phyloP scores from a whole-genome alignment of 2,888 invertebrate genomes.

The Caenorhabditis zanzibari region DNA sequence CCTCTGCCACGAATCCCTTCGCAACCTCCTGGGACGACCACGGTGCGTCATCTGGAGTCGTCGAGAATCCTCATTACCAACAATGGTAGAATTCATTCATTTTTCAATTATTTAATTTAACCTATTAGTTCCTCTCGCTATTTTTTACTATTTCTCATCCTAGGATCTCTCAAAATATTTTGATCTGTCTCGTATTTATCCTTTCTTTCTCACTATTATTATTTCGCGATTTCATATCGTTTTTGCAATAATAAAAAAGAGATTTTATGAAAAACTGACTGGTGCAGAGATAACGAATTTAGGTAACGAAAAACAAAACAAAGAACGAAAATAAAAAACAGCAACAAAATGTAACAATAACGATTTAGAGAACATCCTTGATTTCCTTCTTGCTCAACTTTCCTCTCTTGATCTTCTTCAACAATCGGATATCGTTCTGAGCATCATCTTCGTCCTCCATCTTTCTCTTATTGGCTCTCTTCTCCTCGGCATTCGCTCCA shows the following conservation, averaged over 20 bases:
- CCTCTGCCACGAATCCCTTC: conserved; percentile 64
- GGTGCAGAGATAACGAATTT: conserved; percentile 7
- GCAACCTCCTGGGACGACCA: conserved; percentile 69
- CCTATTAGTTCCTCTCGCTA: not conserved
- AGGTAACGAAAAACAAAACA: conserved; percentile 32
- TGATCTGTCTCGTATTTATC: not conserved
- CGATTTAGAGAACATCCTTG: conserved; percentile 66
- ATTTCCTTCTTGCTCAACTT: conserved; percentile 84
- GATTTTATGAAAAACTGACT: not conserved
- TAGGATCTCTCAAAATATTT: conserved; percentile 3
- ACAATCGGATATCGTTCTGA: conserved; percentile 84
- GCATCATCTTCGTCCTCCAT: conserved; percentile 83
- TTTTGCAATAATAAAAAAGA: conserved; percentile 32
- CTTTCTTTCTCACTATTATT: not conserved
- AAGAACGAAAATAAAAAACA: conserved; percentile 33
- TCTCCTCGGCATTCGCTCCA: conserved; percentile 58
- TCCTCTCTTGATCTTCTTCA: conserved; percentile 85
- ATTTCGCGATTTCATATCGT: conserved; percentile 41
- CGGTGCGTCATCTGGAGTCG: conserved; percentile 29
- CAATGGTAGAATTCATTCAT: conserved; percentile 62
- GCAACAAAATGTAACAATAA: conserved; percentile 23
- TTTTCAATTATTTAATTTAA: not conserved
- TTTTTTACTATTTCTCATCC: not conserved
- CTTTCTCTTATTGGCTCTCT: conserved; percentile 65
- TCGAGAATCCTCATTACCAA: conserved; percentile 70